phyloP scores from a whole-genome alignment of 1,140 invertebrate species.

The Whitmania pigra region DNA sequence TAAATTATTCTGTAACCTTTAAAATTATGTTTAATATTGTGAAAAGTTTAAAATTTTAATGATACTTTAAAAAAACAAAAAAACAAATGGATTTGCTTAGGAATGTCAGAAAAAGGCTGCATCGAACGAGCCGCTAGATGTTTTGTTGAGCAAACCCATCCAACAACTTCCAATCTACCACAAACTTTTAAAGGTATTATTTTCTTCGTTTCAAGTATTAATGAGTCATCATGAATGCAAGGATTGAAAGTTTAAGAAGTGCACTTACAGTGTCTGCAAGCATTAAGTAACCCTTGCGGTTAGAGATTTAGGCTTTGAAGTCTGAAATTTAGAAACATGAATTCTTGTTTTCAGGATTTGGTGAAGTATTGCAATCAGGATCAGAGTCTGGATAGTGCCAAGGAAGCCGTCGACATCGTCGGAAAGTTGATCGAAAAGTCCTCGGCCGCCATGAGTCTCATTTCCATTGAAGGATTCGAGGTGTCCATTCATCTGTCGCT shows the following conservation, averaged over 20 bases:
- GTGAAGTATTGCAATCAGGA: not conserved
- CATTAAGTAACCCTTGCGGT: too few species aligned
- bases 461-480: conserved; percentile 1
- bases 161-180: conserved; percentile 8
- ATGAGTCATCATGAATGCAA: too few species aligned
- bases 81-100: not conserved
- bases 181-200: not conserved
- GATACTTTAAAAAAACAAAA: too few species aligned
- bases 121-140: not conserved
- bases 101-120: conserved; percentile 3
- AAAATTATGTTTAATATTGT: not conserved
- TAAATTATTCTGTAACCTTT: not conserved
- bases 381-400: not conserved
- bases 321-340: too few species aligned
- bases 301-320: too few species aligned
- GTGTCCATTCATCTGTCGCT: not conserved
- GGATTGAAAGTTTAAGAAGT: too few species aligned
- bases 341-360: not conserved
- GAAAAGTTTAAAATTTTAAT: too few species aligned
- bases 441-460: not conserved
- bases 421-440: not conserved
- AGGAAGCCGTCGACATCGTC: not conserved
- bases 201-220: not conserved
- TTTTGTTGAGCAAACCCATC: conserved; percentile 7
- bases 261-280: too few species aligned